phyloP scores from a whole-genome alignment of 1,140 invertebrate genomes.

The Macrotrachela quadricornifera region DNA sequence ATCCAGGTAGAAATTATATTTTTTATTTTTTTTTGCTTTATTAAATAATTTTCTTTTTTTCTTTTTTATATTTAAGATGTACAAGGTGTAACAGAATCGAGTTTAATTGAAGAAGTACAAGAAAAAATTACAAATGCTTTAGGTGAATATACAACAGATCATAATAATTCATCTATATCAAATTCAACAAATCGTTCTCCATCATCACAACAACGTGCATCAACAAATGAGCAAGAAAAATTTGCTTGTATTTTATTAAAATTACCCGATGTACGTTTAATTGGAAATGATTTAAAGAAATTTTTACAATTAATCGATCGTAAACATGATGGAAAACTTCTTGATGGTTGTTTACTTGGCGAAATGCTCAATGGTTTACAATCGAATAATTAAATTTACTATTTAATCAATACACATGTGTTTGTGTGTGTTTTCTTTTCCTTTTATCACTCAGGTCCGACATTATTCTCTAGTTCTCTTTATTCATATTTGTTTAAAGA shows the following conservation, averaged over 20 bases:
- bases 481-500: no score
- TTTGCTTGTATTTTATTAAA: slow-evolving; percentile 71
- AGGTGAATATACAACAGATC: slow-evolving; percentile 3
- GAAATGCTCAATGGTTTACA: slow-evolving; percentile 8
- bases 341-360: slow-evolving; percentile 8
- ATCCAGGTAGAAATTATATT: slow-evolving; percentile 1
- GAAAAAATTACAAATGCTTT: slow-evolving; percentile 2
- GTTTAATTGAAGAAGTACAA: slow-evolving; percentile 5
- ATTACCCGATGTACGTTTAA: slow-evolving; percentile 67
- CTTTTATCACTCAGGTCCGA: no score
- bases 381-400: no score
- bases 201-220: not conserved
- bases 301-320: slow-evolving; percentile 49
- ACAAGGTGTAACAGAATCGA: not conserved
- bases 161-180: slow-evolving; percentile 1
- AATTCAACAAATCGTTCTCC: not conserved
- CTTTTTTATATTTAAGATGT: not conserved
- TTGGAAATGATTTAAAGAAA: slow-evolving; percentile 72
- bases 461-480: no score
- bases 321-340: not conserved
- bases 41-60: not conserved
- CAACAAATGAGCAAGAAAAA: slow-evolving; percentile 38
- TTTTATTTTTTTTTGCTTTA: not conserved
- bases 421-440: no score
- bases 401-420: no score